Percentiles rank a stretch among this genome's conserved stretches.
phyloP scores from a whole-genome alignment of 2,888 invertebrate genomes.

The Phanerotoma sp. region DNA sequence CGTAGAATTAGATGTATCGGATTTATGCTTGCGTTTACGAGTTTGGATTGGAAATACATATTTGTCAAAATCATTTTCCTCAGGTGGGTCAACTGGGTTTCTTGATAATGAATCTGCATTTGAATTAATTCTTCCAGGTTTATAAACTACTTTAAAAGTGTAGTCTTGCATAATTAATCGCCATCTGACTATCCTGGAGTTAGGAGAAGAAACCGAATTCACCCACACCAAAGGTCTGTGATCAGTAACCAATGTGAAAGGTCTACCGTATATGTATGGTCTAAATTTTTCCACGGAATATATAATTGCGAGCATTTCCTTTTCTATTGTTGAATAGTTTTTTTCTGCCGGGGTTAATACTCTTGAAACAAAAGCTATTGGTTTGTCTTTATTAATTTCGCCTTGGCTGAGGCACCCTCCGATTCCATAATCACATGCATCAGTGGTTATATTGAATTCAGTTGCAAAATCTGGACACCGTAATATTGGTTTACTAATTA shows the following conservation, averaged over 20 bases:
- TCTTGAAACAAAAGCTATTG: slow-evolving; percentile 44
- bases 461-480: slow-evolving; percentile 11
- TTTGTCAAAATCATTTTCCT: neutral
- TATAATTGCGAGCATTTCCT: slow-evolving; percentile 26
- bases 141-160: slow-evolving; percentile 43
- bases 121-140: slow-evolving; percentile 39
- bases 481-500: slow-evolving; percentile 22
- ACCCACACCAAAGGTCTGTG: slow-evolving; percentile 36
- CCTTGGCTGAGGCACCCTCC: slow-evolving; percentile 43
- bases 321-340: slow-evolving; percentile 44
- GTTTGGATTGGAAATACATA: neutral
- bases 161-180: slow-evolving; percentile 40
- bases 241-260: slow-evolving; percentile 37
- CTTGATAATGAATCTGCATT: slow-evolving; percentile 43
- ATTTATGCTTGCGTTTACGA: too few relatives aligned
- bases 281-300: slow-evolving; percentile 33
- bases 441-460: slow-evolving; percentile 24
- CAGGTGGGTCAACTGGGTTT: slow-evolving; percentile 15
- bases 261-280: slow-evolving; percentile 36
- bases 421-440: slow-evolving; percentile 18
- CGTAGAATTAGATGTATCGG: too few relatives aligned
- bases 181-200: slow-evolving; percentile 40
- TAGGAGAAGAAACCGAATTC: slow-evolving; percentile 38
- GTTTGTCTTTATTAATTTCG: slow-evolving; percentile 37
- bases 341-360: slow-evolving; percentile 38